Percentiles rank a stretch among this genome's conserved stretches.
phyloP scores from a whole-genome alignment of 2,888 invertebrate genomes.

The Andrena minutula region DNA sequence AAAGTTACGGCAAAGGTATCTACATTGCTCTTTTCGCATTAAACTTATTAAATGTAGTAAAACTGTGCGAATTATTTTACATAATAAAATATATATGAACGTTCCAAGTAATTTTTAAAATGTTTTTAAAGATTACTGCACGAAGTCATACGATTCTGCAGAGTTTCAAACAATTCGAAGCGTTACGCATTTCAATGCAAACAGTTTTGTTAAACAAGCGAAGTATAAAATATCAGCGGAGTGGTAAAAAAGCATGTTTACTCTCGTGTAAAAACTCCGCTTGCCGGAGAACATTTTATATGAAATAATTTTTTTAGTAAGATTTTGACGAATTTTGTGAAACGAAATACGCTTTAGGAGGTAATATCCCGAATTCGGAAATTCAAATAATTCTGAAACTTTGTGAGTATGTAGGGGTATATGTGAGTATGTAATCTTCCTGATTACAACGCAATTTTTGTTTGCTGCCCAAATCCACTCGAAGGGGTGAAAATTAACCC shows the following conservation, averaged over 20 bases:
- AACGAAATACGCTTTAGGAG: conserved; percentile 1
- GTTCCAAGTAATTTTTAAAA: conserved; percentile 11
- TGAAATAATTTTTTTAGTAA: conserved; percentile 7
- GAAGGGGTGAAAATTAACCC: too few relatives aligned
- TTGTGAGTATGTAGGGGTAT: too few relatives aligned
- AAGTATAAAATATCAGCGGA: conserved; percentile 15
- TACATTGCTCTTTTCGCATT: not conserved
- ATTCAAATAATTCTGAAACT: too few relatives aligned
- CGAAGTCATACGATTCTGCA: conserved; percentile 5
- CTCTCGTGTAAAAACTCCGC: conserved; percentile 7
- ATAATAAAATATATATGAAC: conserved; percentile 5
- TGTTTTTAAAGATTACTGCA: not conserved
- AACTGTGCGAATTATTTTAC: conserved; percentile 19
- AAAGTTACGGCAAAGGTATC: conserved; percentile 7
- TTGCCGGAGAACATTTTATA: not conserved
- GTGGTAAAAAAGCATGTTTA: not conserved
- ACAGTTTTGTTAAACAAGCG: not conserved
- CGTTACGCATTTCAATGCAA: conserved; percentile 4
- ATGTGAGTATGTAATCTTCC: too few relatives aligned
- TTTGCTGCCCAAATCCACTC: too few relatives aligned
- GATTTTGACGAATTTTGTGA: not conserved
- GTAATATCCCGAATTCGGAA: too few relatives aligned
- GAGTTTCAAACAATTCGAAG: conserved; percentile 19
- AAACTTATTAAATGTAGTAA: conserved; percentile 17
- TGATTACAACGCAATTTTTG: too few relatives aligned